These are phyloP conservation scores for Paguma larvata DNA, from an alignment of 2,797 vertebrate species.

Conservation along the genomic window DNA sequence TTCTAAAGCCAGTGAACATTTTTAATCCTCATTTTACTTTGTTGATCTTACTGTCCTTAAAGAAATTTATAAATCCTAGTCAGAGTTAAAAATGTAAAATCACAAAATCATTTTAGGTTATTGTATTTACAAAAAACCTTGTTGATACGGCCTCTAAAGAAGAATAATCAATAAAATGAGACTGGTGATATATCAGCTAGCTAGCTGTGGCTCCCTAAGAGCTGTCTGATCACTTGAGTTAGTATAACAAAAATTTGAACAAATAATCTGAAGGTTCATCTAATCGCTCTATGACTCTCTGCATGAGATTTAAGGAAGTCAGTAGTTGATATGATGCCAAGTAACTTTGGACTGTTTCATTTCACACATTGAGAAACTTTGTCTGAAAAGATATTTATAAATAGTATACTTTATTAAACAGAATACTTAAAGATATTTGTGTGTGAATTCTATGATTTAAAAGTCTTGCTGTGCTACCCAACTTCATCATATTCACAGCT, in stretches of 20 bases:
- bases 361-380: background rate
- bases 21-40: constrained; percentile 25
- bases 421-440: background rate
- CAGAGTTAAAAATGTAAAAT: constrained; percentile 33
- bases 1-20: background rate
- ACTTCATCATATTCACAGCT: background rate
- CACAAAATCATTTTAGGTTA: constrained; percentile 32
- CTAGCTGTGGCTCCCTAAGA: background rate
- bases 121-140: background rate
- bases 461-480: background rate
- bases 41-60: background rate
- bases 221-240: background rate
- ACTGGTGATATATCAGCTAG: background rate
- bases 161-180: constrained; percentile 32
- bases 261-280: background rate
- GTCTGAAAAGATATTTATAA: constrained; percentile 8
- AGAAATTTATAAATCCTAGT: background rate
- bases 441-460: background rate
- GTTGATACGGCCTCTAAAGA: background rate
- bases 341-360: background rate
- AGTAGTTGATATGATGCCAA: background rate
- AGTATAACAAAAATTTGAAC: background rate
- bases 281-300: background rate
- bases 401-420: background rate
- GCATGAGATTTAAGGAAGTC: background rate